Base-by-base conservation (phyloP, 2,797 vertebrate genomes). In the Loriculus beryllinus region DNA sequence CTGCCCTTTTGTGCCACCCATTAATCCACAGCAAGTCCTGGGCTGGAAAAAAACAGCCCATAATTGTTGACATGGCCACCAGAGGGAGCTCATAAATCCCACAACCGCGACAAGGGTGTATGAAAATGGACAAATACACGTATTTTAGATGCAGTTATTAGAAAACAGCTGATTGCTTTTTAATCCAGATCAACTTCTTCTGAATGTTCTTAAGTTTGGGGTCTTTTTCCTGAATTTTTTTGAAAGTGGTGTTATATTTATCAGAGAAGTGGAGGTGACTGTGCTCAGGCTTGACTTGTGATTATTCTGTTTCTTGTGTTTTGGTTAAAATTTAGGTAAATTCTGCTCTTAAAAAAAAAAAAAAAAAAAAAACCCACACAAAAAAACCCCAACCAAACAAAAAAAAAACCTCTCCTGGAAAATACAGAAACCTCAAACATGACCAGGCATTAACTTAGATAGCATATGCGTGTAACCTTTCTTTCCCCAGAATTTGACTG, bases 61-160 rank as follows among this genome's bases (percentile, higher is more conserved):
- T 33, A 15, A 2, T 3, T 12, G 82, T 31, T 33, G 76, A 37
- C 19, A 45, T 71, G 14, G 45, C 92, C 93, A 86, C 77, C 48
- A 96, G 95, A 96, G 89, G 95, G 95, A 92, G 93, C 93, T 84
- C 82, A 40, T 42, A 75, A 90, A 78, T 63, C 60, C 87, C 40
- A 31, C 16, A 35, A 60, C n/a, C 40, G 45, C 5, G 1, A 1
- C 42, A 14, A 69, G 35, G 60, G 37, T 39, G 5, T 17, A 8
- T 7, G 37, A n/a, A 62, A 56, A 82, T 12, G 4, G n/a, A 26
- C n/a, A 23, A 9, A 17, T 14, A 5, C 2, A 26, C 6, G 25
- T 7, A 29, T 23, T 43, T 81, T 37, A 20, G 56, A 63, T 76
- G 23, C 5, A 37, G 20, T 86, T 84, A 47, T 90, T 54, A 6